These are phyloP conservation scores for Pteropus alecto DNA, from an alignment of 2,113 vertebrate species.

Conservation along the genomic window DNA sequence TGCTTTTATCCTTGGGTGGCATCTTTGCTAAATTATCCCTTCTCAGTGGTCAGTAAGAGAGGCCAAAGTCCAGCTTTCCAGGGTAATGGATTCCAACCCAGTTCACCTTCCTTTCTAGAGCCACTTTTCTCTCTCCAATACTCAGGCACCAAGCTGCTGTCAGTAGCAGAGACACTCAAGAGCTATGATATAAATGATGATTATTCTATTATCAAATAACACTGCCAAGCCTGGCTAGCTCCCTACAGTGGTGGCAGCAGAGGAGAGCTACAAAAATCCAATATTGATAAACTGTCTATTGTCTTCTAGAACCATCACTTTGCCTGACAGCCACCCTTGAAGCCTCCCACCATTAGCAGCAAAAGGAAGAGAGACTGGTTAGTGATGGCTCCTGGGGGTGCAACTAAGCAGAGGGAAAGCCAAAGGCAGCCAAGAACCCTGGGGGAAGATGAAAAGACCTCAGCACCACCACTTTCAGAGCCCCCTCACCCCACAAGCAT, in stretches of 20 bases:
- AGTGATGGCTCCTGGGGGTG: not conserved
- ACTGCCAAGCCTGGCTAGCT: slow-evolving; percentile 43
- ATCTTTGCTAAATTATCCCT: not conserved
- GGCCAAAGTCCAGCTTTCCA: not conserved
- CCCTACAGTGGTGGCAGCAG: not conserved
- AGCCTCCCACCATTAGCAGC: slow-evolving; percentile 2
- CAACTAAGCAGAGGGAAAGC: not conserved
- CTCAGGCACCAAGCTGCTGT: not conserved
- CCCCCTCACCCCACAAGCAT: no score
- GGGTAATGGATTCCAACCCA: not conserved
- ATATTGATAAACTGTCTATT: slow-evolving; percentile 40
- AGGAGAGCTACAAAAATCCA: slow-evolving; percentile 36
- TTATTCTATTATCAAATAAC: slow-evolving; percentile 46
- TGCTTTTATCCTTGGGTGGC: not conserved
- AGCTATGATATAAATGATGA: slow-evolving; percentile 37
- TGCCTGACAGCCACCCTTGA: slow-evolving; percentile 33
- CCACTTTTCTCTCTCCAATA: not conserved
- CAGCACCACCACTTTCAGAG: not conserved
- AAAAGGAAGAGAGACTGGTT: not conserved
- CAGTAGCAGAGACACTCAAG: not conserved
- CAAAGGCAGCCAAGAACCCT: not conserved
- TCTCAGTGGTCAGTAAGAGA: not conserved
- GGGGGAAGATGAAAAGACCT: not conserved
- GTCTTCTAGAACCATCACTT: slow-evolving; percentile 48
- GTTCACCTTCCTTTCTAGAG: slow-evolving; percentile 10